Percentiles rank a stretch among this genome's conserved stretches.
Evolutionary conservation across 2,797 vertebrate species (phyloP).

Genomic region (Typhlichthys eigenmanni): DNA sequence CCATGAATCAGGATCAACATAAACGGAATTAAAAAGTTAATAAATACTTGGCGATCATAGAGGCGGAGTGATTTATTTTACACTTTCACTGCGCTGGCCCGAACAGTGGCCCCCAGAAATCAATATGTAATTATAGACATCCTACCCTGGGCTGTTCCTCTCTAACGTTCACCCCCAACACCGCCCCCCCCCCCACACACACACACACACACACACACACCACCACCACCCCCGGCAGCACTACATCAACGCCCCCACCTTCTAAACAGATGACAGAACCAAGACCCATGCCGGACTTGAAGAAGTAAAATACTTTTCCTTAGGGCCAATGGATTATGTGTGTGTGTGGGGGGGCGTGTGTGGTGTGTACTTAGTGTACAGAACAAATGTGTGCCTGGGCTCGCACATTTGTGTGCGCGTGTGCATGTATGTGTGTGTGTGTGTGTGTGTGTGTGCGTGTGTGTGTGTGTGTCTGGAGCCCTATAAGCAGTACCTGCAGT

Average conservation of each 20-base stretch:
- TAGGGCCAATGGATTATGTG: conserved; percentile 14
- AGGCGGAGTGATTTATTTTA: conserved; percentile 74
- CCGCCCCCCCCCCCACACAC: conserved; percentile 1
- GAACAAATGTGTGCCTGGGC: background rate
- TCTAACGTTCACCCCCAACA: conserved; percentile 57
- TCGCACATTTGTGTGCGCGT: too few relatives aligned
- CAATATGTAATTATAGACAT: conserved; percentile 84
- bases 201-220: conserved; percentile 2
- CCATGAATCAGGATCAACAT: conserved; percentile 76
- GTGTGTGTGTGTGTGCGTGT: too few relatives aligned
- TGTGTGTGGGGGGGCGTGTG: conserved; percentile 11
- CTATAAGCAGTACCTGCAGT: too few relatives aligned
- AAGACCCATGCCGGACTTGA: conserved; percentile 35
- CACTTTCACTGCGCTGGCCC: conserved; percentile 62
- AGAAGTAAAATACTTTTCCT: conserved; percentile 51
- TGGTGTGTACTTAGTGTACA: conserved; percentile 1
- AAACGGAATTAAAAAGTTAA: conserved; percentile 77
- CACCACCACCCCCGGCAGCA: background rate
- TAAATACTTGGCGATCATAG: conserved; percentile 79
- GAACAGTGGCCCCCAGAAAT: conserved; percentile 74
- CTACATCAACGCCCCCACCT: conserved; percentile 41
- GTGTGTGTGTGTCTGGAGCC: too few relatives aligned
- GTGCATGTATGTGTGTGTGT: too few relatives aligned
- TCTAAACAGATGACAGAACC: conserved; percentile 76
- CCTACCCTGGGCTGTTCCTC: conserved; percentile 71